A percentile compares a stretch with the other conserved stretches of the same genome.
Conservation (phyloP, 30 jellyfish, hydroid and myxozoan genomes). For the Hydractinia symbiolongicarpus region DNA sequence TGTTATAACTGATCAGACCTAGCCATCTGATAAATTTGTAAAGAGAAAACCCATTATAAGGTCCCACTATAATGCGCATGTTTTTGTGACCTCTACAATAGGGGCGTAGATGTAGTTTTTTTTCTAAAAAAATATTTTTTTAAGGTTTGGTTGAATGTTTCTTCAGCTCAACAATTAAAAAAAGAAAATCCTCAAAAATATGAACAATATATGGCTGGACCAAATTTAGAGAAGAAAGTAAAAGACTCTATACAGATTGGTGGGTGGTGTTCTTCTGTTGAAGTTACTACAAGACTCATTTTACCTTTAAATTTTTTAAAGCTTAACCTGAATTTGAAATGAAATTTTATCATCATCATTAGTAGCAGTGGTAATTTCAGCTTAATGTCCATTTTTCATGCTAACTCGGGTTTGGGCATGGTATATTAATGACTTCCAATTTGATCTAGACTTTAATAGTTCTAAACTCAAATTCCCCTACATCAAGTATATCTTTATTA, state of each 20-base stretch:
- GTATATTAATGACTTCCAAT: too few relatives aligned
- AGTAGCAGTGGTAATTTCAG: too few relatives aligned
- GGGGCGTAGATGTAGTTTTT: too few relatives aligned
- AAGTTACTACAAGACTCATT: too few relatives aligned
- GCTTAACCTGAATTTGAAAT: not conserved
- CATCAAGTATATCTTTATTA: too few relatives aligned
- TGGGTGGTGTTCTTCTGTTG: not conserved
- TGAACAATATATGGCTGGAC: conserved; percentile 50
- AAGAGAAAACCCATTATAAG: not conserved
- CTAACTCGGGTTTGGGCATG: too few relatives aligned
- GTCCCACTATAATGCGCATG: not conserved
- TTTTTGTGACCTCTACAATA: not conserved
- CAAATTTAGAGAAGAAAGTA: conserved; percentile 47
- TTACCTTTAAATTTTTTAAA: not conserved
- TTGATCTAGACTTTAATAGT: too few relatives aligned
- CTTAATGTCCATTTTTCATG: too few relatives aligned
- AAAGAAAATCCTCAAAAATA: conserved; percentile 46
- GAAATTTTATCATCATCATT: not conserved
- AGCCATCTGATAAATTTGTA: not conserved
- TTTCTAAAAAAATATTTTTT: not conserved
- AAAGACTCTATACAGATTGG: conserved; percentile 28
- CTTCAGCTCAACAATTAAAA: conserved; percentile 51
- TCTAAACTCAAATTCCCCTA: too few relatives aligned
- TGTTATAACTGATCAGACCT: not conserved
- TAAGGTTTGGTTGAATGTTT: conserved; percentile 72